Evolutionary conservation across 2,888 invertebrate genomes (phyloP).

Genomic region (Andrena hattorfiana): DNA sequence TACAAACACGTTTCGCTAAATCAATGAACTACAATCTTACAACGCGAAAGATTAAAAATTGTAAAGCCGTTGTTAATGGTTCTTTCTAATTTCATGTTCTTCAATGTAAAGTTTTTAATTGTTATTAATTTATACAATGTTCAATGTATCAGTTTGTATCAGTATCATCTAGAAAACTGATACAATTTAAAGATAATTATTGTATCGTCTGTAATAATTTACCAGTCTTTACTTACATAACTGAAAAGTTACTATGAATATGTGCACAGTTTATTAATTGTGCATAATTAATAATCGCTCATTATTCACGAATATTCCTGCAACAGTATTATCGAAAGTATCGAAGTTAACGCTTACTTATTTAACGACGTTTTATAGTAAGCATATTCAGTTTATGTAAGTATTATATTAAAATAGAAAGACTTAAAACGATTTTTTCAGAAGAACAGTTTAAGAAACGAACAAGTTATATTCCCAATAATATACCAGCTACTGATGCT

Average conservation of each 20-base stretch:
- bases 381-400: slow-evolving; percentile 20
- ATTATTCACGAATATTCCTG: slow-evolving; percentile 19
- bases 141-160: slow-evolving; percentile 29
- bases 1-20: background rate
- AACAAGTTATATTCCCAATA: background rate
- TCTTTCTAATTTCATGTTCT: slow-evolving; percentile 50
- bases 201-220: slow-evolving; percentile 44
- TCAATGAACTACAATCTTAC: background rate
- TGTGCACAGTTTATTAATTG: slow-evolving; percentile 12
- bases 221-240: slow-evolving; percentile 30
- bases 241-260: slow-evolving; percentile 15
- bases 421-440: slow-evolving; percentile 13
- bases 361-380: slow-evolving; percentile 9
- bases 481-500: background rate
- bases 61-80: background rate
- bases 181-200: slow-evolving; percentile 24
- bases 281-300: slow-evolving; percentile 9
- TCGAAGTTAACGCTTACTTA: slow-evolving; percentile 10
- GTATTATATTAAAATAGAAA: slow-evolving; percentile 12
- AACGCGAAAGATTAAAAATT: slow-evolving; percentile 4
- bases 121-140: slow-evolving; percentile 31
- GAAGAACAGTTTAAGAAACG: background rate
- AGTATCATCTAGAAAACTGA: slow-evolving; percentile 35
- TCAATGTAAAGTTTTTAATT: slow-evolving; percentile 41
- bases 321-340: slow-evolving; percentile 12